Conservation (phyloP, 1,140 invertebrate species). For the Geopemphigus sp. region DNA sequence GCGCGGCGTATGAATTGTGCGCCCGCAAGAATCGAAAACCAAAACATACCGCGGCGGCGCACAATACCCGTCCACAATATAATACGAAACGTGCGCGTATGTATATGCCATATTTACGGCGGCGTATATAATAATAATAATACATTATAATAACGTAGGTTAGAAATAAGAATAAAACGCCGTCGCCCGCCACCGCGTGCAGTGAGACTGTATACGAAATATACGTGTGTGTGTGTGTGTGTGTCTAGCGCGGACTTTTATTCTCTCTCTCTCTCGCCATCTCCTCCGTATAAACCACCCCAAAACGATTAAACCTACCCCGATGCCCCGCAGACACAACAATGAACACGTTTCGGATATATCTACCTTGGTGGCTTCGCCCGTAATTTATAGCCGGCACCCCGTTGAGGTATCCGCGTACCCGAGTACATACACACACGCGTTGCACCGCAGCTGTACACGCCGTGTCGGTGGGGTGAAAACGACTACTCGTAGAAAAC, state of each 20-base stretch:
- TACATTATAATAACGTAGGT: background rate
- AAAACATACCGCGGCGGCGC: constrained; percentile 22
- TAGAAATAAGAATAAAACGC: background rate
- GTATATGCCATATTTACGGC: background rate
- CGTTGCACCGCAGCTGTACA: constrained; percentile 1
- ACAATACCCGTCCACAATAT: constrained; percentile 23
- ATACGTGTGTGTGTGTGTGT: background rate
- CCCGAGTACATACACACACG: no score
- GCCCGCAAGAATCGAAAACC: constrained; percentile 40
- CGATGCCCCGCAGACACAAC: background rate
- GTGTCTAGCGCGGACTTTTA: background rate
- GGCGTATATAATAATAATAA: background rate
- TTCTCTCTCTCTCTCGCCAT: background rate
- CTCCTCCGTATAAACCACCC: constrained; percentile 25
- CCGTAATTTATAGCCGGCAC: constrained; percentile 47
- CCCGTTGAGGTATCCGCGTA: constrained; percentile 20
- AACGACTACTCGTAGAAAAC: background rate
- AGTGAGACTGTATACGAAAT: background rate
- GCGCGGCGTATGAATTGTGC: constrained; percentile 5
- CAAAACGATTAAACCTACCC: constrained; percentile 47
- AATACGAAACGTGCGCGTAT: background rate
- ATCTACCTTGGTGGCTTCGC: constrained; percentile 42
- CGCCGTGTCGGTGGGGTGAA: background rate
- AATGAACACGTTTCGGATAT: constrained; percentile 46
- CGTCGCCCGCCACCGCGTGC: background rate